phyloP scores from a whole-genome alignment of 2,797 vertebrate species.

The Rhinogobio ventralis region DNA sequence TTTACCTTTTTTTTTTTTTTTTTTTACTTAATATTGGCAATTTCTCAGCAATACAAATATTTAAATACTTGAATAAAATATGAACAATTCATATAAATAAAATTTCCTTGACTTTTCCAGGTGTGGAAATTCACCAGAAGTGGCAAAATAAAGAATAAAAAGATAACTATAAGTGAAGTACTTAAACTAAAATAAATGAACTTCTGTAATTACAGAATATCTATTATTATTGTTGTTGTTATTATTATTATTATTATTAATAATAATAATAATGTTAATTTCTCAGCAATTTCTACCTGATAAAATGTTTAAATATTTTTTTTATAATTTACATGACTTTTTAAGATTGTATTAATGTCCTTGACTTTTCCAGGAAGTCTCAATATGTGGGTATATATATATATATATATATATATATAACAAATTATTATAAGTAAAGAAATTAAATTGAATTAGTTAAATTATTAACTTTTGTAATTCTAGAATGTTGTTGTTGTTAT shows the following conservation, averaged over 20 bases:
- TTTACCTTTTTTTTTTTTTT: background rate
- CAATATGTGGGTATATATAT: too few relatives aligned
- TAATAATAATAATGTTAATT: background rate
- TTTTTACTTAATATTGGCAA: too few relatives aligned
- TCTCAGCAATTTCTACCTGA: constrained; percentile 9
- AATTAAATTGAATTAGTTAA: background rate
- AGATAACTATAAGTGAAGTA: background rate
- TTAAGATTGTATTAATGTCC: background rate
- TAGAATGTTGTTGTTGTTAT: too few relatives aligned
- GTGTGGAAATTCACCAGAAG: background rate
- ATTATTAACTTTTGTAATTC: background rate
- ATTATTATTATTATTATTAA: background rate
- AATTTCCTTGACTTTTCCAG: background rate
- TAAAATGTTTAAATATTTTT: constrained; percentile 14
- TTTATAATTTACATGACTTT: background rate
- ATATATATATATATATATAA: background rate
- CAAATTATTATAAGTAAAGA: background rate
- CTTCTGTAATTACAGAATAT: background rate
- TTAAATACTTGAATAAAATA: too few relatives aligned
- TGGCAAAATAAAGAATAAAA: background rate
- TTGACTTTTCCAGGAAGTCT: background rate
- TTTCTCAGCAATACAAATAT: background rate
- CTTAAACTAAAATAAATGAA: background rate
- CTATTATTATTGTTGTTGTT: background rate
- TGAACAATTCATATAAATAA: too few relatives aligned